Evolutionary conservation across 1,140 invertebrate genomes (phyloP).

Genomic region (Pissodes strobi): DNA sequence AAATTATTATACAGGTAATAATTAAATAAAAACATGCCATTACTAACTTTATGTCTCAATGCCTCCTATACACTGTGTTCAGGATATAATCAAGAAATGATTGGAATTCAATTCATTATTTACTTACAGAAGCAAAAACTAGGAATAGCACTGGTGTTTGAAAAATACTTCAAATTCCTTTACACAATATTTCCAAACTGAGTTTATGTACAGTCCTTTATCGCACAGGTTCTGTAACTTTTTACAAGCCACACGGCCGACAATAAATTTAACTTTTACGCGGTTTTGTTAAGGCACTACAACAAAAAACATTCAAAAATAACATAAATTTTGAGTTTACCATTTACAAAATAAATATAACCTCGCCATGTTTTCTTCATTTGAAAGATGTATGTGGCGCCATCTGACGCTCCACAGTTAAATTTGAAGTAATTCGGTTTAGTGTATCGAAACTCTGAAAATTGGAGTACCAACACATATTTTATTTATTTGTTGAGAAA

Average conservation of each 20-base stretch:
- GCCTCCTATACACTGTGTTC: too few relatives aligned
- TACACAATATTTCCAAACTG: slow-evolving; percentile 11
- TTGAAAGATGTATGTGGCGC: slow-evolving; percentile 28
- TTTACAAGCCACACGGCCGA: background rate
- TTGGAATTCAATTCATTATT: too few relatives aligned
- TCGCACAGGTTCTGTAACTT: background rate
- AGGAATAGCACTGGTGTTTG: slow-evolving; percentile 13
- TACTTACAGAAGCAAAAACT: slow-evolving; percentile 19
- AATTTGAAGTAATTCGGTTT: too few relatives aligned
- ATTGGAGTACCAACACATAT: too few relatives aligned
- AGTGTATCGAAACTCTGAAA: too few relatives aligned
- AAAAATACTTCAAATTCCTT: slow-evolving; percentile 26
- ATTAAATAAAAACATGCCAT: too few relatives aligned
- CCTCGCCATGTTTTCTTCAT: slow-evolving; percentile 44
- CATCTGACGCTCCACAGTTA: slow-evolving; percentile 34
- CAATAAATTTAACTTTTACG: background rate
- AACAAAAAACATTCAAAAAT: slow-evolving; percentile 20
- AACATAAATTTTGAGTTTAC: slow-evolving; percentile 25
- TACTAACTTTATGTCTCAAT: too few relatives aligned
- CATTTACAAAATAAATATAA: slow-evolving; percentile 39
- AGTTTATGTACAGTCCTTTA: slow-evolving; percentile 2
- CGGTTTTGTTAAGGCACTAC: slow-evolving; percentile 12
- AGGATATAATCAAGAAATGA: too few relatives aligned
- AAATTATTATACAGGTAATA: too few relatives aligned
- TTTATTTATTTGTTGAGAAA: too few relatives aligned